These are phyloP conservation scores for Muntiacus reevesi DNA, from an alignment of 2,113 vertebrate species.

Conservation along the genomic window DNA sequence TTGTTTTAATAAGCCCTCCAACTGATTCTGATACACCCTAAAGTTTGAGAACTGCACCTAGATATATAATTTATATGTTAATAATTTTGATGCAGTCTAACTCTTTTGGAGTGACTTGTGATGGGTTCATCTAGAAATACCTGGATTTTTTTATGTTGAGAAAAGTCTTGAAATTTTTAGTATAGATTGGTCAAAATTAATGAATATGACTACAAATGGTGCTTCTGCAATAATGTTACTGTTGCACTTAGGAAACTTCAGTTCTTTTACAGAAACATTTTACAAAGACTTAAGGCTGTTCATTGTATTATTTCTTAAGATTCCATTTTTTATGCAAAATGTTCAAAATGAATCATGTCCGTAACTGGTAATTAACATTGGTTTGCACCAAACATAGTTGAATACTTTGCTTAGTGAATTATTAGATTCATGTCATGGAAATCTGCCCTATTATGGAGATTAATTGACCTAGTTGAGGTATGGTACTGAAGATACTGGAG, in stretches of 20 bases:
- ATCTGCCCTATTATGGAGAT: neutral
- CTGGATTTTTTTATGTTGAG: constrained; percentile 23
- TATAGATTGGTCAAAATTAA: constrained; percentile 3
- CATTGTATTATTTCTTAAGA: neutral
- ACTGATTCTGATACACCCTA: neutral
- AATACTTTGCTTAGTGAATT: constrained; percentile 18
- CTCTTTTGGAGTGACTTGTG: neutral
- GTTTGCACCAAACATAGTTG: neutral
- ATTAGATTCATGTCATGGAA: neutral
- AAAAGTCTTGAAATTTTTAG: constrained; percentile 21
- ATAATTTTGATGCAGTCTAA: neutral
- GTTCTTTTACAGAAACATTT: neutral
- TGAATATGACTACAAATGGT: neutral
- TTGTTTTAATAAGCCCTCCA: neutral
- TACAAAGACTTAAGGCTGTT: neutral
- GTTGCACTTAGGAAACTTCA: neutral
- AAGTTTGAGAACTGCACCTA: neutral
- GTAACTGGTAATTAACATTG: neutral
- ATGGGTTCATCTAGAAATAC: neutral
- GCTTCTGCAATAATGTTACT: neutral
- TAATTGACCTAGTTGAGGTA: neutral
- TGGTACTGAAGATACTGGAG: neutral
- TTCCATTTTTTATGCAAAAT: neutral
- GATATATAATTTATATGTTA: neutral
- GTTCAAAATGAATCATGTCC: neutral